phyloP scores from a whole-genome alignment of 2,888 invertebrate species.

The Frankliniella fusca region DNA sequence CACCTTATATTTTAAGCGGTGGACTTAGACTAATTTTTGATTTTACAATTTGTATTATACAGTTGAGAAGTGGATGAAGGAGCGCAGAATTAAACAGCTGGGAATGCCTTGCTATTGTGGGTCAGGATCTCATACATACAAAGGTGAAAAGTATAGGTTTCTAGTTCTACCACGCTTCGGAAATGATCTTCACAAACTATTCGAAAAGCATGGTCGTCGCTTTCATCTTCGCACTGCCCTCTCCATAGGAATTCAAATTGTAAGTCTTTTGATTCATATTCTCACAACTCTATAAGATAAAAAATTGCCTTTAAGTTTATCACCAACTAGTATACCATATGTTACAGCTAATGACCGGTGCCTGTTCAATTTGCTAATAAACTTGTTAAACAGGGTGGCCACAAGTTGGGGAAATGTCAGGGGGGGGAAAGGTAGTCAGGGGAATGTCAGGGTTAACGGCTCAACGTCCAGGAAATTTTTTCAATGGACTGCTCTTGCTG shows the following conservation, averaged over 20 bases:
- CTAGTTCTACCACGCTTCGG: constrained; percentile 90
- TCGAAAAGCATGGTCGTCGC: constrained; percentile 60
- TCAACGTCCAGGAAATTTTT: no score
- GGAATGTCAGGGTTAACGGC: no score
- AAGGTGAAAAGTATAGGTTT: constrained; percentile 79
- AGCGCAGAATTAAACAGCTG: constrained; percentile 59
- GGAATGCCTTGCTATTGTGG: constrained; percentile 89
- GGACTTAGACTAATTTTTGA: not conserved
- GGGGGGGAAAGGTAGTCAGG: no score
- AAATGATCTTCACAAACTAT: constrained; percentile 77
- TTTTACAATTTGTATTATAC: constrained; percentile 37
- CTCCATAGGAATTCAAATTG: constrained; percentile 40
- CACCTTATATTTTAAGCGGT: constrained; percentile 15
- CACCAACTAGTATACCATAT: no score
- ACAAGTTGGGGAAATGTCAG: no score
- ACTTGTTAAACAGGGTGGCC: no score
- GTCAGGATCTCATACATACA: constrained; percentile 76
- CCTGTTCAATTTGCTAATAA: no score
- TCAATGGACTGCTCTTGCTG: no score
- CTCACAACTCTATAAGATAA: no score
- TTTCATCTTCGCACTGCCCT: constrained; percentile 61
- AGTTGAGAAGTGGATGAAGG: constrained; percentile 69
- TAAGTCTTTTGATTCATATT: constrained; percentile 37
- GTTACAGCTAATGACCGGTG: no score
- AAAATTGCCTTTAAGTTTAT: no score